Percentiles rank a stretch among this genome's conserved stretches.
phyloP scores from a whole-genome alignment of 1,140 invertebrate species.

The Hycleus phaleratus region DNA sequence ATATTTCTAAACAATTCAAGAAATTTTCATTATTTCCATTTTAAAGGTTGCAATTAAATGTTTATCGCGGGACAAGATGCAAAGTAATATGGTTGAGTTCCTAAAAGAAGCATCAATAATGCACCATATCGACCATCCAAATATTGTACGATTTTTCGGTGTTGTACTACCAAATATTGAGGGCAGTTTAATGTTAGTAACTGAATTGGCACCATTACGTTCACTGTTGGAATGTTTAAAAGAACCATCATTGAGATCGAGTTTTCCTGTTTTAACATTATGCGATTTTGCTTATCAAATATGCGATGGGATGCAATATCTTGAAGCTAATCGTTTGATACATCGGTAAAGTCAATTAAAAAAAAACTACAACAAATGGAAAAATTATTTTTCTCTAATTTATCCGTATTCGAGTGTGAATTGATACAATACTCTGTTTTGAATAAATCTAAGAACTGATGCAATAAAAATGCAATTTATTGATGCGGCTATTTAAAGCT shows the following conservation, averaged over 20 bases:
- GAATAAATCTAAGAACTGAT: too few species aligned
- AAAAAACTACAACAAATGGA: too few species aligned
- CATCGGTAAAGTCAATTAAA: conserved; percentile 52
- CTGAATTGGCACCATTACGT: conserved; percentile 88
- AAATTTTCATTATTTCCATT: conserved; percentile 57
- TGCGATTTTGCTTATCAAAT: conserved; percentile 93
- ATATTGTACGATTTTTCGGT: conserved; percentile 94
- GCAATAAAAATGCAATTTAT: too few species aligned
- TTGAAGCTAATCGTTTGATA: conserved; percentile 89
- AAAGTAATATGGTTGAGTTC: conserved; percentile 93
- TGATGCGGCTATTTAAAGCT: too few species aligned
- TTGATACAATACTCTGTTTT: too few species aligned
- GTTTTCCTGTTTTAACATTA: conserved; percentile 81
- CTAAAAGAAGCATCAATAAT: conserved; percentile 97
- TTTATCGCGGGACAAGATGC: conserved; percentile 86
- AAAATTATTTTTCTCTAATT: too few species aligned
- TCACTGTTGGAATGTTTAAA: conserved; percentile 94
- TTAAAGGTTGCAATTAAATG: conserved; percentile 83
- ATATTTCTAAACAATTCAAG: conserved; percentile 38
- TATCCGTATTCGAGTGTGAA: too few species aligned
- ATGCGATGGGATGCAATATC: conserved; percentile 92
- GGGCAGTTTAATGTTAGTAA: conserved; percentile 90
- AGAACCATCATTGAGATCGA: conserved; percentile 77
- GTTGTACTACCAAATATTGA: conserved; percentile 82
- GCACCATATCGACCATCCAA: conserved; percentile 94